Base-by-base conservation (phyloP, 92 coral and sea anemone genomes). In the Pocillopora meandrina region DNA sequence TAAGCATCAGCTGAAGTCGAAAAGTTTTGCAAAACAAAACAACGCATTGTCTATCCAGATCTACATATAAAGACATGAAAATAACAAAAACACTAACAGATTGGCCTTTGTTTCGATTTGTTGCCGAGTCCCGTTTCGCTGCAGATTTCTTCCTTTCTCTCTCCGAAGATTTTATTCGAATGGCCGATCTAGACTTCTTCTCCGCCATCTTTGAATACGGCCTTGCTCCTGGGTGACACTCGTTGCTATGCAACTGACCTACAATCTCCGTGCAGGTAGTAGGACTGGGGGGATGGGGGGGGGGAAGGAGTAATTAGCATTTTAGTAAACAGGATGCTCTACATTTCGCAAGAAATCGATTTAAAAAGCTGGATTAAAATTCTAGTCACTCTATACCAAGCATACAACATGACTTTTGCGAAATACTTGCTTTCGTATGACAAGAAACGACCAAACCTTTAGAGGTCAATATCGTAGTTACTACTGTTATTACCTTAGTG, bases 91-190 rank as follows among this genome's bases (percentile, higher is more conserved):
- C 67, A 84, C 88, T 84, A 57, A 84, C 88, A 36, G 88, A 68
- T 74, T 84, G 82, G 12, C 14, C 11, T 69, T 84, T 76, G 76
- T 52, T 80, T 21, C 90, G 70, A 36, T 73, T 63, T 16, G 81
- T 73, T 7, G 86, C 86, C 2, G 89, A 85, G 66, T 87, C 97
- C 15, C 91, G 73, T 82, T 91, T 91, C 26, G 74, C 77, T 21
- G 86, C 93, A 26, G 95, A 89, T 63, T 71, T 92, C 21, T 78
- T 86, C 55, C 95, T 83, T 61, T 93, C 97, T 56, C 88, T 82
- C 61, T 94, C 98, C 20, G 98, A 94, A 63, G 98, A 94, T 86
- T 94, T 94, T 72, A 92, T 89, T 84, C 98, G 91, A 85, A 92
- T 92, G 36, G 87, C 95, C 47, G 98, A 94, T 80, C 98, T 92